These are phyloP conservation scores for Macrobrachium rosenbergii DNA, from an alignment of 1,140 invertebrate species.

Conservation along the genomic window DNA sequence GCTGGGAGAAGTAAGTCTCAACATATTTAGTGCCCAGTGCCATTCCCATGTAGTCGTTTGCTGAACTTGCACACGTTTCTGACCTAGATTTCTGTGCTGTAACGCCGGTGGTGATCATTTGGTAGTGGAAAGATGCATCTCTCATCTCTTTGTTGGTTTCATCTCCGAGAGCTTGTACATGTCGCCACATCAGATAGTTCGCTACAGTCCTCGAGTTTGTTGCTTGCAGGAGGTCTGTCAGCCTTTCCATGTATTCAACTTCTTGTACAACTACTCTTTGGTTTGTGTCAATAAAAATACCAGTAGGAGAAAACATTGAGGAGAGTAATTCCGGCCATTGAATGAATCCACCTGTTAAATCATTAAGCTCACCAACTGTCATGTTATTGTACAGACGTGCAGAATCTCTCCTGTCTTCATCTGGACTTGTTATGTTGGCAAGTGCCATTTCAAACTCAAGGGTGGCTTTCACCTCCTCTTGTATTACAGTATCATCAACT, in stretches of 20 bases:
- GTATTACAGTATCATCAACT: conserved; percentile 7
- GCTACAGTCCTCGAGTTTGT: conserved; percentile 33
- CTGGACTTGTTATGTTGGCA: conserved; percentile 51
- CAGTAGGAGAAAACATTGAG: conserved; percentile 27
- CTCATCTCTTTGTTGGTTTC: conserved; percentile 50
- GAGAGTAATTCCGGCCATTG: conserved; percentile 41
- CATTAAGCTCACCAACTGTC: conserved; percentile 51
- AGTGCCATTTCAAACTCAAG: conserved; percentile 52
- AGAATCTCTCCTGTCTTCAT: conserved; percentile 50
- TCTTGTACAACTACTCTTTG: conserved; percentile 57
- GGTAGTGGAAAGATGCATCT: conserved; percentile 54
- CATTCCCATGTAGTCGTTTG: conserved; percentile 92
- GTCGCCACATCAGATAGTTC: conserved; percentile 58
- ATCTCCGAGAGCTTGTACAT: conserved; percentile 36
- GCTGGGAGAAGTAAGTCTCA: conserved; percentile 80
- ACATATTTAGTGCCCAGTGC: conserved; percentile 96
- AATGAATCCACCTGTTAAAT: conserved; percentile 6
- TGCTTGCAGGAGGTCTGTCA: conserved; percentile 17
- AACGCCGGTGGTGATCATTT: conserved; percentile 43
- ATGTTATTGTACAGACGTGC: conserved; percentile 60
- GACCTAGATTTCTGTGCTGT: conserved; percentile 31
- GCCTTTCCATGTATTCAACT: conserved; percentile 30
- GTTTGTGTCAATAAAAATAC: conserved; percentile 13
- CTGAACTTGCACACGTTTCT: conserved; percentile 84
- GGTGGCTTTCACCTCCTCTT: conserved; percentile 41